Evolutionary conservation across 2,113 vertebrate species (phyloP), one percentile per base, ranked within the genome.

Genomic region (Malurus elegans): DNA sequence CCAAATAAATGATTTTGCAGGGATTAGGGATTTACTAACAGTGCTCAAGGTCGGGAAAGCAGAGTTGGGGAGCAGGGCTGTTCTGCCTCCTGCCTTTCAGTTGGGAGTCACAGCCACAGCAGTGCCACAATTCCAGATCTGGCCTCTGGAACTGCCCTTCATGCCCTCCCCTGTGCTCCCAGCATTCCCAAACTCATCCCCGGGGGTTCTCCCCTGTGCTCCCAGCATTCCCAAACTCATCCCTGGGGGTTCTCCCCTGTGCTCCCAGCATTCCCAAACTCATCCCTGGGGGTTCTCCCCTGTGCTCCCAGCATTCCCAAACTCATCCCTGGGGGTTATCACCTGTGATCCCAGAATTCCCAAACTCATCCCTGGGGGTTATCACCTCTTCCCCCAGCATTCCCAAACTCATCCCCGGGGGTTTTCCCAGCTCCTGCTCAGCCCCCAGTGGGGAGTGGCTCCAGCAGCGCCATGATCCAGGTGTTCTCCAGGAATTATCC

Each of bases 1-100:
- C 51, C 67, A 86, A 96, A 51, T 51, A 86, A 86, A 58, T 62
- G 13, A 93, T 82, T 69, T 58, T 54, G 60, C 19, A n/a, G 51
- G 67, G 88, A 93, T 92, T 95, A 78, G 44, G 90, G 92, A 66
- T 90, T 95, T 86, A 44, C 64, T 7, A 50, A 32, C 66, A 72
- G 71, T 6, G 62, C 87, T 72, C 40, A 36, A 61, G 57, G 65
- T 51, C 1, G 1, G 76, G 42, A 56, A 25, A 2, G 4, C 47
- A 17, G 12, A 29, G 23, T 3, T 69, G 40, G 1, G 14, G 67
- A 4, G 1, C 0, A 31, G 60, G 44, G 85, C 54, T 67, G 5
- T 21, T 32, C 53, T 26, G 71, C 6, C 62, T 84, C 42, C 61
- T 23, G 66, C 84, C 85, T 67, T 29, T 4, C 44, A 40, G 20